phyloP scores from a whole-genome alignment of 2,797 vertebrate genomes.

The Trachops cirrhosus region DNA sequence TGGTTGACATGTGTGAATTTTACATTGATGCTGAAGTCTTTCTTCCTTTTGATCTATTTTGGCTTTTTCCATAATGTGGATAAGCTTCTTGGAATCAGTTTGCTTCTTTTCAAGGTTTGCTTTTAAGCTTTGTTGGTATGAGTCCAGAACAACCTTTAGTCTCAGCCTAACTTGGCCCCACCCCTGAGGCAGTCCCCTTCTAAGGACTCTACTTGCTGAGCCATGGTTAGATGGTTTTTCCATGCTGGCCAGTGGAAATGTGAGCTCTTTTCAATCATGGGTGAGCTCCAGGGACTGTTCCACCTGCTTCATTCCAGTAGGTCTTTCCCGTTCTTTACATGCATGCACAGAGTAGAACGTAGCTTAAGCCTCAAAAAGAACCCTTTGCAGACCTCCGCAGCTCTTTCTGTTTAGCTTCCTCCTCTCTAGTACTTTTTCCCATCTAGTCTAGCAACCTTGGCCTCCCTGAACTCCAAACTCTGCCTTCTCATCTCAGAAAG shows the following conservation, averaged over 20 bases:
- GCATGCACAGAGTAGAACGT: background rate
- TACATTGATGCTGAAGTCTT: background rate
- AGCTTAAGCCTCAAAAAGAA: background rate
- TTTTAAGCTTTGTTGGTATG: background rate
- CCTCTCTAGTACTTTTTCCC: background rate
- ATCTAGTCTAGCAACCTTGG: no score
- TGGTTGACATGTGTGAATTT: background rate
- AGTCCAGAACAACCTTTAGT: background rate
- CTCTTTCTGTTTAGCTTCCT: background rate
- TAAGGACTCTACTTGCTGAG: background rate
- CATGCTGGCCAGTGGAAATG: background rate
- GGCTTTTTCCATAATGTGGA: background rate
- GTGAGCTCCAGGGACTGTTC: background rate
- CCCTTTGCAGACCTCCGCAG: background rate
- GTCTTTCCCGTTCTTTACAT: background rate
- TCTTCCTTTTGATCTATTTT: background rate
- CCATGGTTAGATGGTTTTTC: background rate
- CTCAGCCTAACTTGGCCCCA: background rate
- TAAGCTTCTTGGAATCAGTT: background rate
- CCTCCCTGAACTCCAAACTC: background rate
- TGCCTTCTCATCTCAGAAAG: background rate
- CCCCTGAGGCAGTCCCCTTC: background rate
- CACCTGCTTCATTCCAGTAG: background rate
- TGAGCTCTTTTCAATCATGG: background rate
- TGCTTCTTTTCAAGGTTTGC: background rate